A percentile compares a stretch with the other conserved stretches of the same genome.
Conservation (phyloP, 1,140 invertebrate genomes). For the Calycopis cecrops region DNA sequence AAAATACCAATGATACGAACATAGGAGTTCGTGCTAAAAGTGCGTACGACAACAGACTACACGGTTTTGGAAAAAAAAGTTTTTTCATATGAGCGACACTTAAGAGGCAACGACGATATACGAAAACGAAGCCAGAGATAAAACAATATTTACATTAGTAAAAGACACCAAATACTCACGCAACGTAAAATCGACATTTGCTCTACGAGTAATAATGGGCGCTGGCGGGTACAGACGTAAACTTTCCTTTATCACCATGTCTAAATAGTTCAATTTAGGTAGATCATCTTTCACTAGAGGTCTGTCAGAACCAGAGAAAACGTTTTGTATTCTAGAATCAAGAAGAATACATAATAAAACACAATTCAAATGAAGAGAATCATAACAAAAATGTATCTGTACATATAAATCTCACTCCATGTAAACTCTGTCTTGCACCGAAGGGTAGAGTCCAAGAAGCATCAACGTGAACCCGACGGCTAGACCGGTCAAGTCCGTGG, state of each 20-base stretch:
- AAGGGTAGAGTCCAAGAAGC: neutral
- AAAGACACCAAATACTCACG: neutral
- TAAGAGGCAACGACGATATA: too few species aligned
- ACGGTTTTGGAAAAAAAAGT: too few species aligned
- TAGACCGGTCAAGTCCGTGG: neutral
- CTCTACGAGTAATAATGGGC: neutral
- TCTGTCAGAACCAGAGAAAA: neutral
- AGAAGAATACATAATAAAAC: too few species aligned
- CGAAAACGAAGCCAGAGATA: too few species aligned
- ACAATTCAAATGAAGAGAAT: too few species aligned
- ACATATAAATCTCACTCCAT: neutral
- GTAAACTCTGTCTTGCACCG: neutral
- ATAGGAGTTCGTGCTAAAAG: too few species aligned
- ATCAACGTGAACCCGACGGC: neutral
- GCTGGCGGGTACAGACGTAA: conserved; percentile 6
- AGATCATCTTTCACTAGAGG: conserved; percentile 4
- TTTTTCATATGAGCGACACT: too few species aligned
- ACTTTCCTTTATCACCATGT: conserved; percentile 9
- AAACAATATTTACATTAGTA: too few species aligned
- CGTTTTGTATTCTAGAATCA: neutral
- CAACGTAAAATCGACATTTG: neutral
- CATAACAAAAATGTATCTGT: too few species aligned
- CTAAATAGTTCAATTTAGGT: too few species aligned
- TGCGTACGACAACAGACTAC: too few species aligned
- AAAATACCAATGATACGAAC: too few species aligned